Percentiles rank a stretch among this genome's conserved stretches.
These are phyloP conservation scores for Ophiothrix spiculata DNA, from an alignment of 35 echinoderm and acorn worm species.

Conservation along the genomic window DNA sequence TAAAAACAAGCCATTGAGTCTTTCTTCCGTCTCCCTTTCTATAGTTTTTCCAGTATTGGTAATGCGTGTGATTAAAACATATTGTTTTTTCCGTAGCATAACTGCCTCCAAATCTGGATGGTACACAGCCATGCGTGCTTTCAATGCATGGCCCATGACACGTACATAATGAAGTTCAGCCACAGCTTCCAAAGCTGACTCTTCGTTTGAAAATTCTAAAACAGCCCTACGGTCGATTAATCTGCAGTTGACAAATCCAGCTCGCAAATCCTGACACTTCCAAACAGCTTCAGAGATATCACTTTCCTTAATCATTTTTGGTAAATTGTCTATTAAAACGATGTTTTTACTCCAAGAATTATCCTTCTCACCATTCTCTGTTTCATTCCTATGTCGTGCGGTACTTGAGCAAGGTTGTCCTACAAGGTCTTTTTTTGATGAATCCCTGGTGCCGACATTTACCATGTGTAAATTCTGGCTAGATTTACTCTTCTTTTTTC, in stretches of 20 bases:
- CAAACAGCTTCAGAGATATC: slow-evolving; percentile 9
- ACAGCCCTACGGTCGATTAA: neutral
- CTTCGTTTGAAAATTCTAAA: neutral
- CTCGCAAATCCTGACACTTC: neutral
- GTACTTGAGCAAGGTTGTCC: too few species aligned
- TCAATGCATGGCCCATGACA: neutral
- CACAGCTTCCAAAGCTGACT: slow-evolving; percentile 18
- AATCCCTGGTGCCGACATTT: neutral
- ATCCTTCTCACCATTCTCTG: neutral
- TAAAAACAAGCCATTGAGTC: neutral
- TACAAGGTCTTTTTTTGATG: neutral
- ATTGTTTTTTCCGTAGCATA: neutral
- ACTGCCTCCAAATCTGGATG: slow-evolving; percentile 3
- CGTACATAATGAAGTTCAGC: slow-evolving; percentile 2
- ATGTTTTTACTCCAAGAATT: neutral
- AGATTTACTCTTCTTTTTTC: neutral
- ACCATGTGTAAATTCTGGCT: neutral
- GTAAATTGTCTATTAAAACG: slow-evolving; percentile 19
- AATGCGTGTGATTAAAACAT: neutral
- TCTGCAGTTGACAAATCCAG: neutral
- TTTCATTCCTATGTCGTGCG: too few species aligned
- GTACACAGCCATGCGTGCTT: neutral
- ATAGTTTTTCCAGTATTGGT: neutral
- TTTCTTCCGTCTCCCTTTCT: neutral
- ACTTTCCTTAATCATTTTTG: neutral